Percentiles rank a stretch among this genome's conserved stretches.
Evolutionary conservation across 2,888 invertebrate genomes (phyloP).

Genomic region (Pollenia griseotomentosa): DNA sequence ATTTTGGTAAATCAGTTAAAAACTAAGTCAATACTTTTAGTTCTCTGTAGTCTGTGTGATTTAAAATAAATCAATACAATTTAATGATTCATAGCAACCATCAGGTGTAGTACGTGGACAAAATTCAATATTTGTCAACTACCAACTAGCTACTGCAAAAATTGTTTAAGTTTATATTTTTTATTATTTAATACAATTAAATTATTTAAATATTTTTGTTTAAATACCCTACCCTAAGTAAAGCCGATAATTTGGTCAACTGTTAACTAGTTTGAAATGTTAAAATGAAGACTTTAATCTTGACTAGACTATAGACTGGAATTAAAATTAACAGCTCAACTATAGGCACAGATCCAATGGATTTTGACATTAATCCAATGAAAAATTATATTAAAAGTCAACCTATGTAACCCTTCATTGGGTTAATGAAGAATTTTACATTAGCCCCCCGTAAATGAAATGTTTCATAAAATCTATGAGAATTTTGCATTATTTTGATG

Average conservation of each 20-base stretch:
- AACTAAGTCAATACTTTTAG: neutral
- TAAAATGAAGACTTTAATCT: too few relatives aligned
- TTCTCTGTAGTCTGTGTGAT: neutral
- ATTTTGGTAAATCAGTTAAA: neutral
- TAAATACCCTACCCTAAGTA: neutral
- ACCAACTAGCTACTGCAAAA: neutral
- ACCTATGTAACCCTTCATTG: too few relatives aligned
- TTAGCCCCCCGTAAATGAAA: too few relatives aligned
- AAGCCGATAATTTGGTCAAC: neutral
- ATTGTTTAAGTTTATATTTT: neutral
- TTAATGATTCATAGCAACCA: conserved; percentile 13
- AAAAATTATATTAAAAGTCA: too few relatives aligned
- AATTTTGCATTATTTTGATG: too few relatives aligned
- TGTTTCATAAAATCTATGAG: too few relatives aligned
- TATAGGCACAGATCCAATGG: too few relatives aligned
- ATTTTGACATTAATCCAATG: too few relatives aligned
- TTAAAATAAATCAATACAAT: conserved; percentile 50
- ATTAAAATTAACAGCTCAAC: neutral
- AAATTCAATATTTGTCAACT: conserved; percentile 42
- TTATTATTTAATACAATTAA: neutral
- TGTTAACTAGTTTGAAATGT: neutral
- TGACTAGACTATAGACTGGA: too few relatives aligned
- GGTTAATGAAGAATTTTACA: too few relatives aligned
- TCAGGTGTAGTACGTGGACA: conserved; percentile 50
- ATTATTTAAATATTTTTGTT: neutral